Evolutionary conservation across 37 sponge, comb jelly and placozoan species (phyloP).

Genomic region (Theonella swinhoei): DNA sequence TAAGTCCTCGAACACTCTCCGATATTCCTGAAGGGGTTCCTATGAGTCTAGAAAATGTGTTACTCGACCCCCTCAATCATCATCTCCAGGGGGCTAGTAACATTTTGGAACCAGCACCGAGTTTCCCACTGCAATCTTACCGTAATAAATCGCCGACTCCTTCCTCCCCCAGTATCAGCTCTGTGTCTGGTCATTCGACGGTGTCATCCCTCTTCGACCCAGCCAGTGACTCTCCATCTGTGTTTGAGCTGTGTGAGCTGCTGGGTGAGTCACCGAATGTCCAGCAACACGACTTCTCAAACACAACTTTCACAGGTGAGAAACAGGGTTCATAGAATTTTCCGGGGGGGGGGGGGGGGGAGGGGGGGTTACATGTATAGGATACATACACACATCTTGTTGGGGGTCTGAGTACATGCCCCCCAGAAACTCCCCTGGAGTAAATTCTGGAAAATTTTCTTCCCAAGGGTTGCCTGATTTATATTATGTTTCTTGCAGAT

Average conservation of each 20-base stretch:
- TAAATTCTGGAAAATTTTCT: too few relatives aligned
- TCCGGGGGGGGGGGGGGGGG: not conserved
- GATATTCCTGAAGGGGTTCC: constrained; percentile 40
- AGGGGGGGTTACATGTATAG: not conserved
- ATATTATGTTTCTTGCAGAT: constrained; percentile 22
- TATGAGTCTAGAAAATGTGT: not conserved
- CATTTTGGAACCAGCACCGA: not conserved
- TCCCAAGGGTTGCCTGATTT: too few relatives aligned
- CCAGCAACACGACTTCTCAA: constrained; percentile 53
- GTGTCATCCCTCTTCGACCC: constrained; percentile 28
- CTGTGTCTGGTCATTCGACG: constrained; percentile 42
- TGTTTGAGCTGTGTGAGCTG: constrained; percentile 63
- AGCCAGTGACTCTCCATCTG: constrained; percentile 39
- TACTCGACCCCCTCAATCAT: not conserved
- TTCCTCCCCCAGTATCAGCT: constrained; percentile 45
- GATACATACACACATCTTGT: not conserved
- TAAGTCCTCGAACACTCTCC: not conserved
- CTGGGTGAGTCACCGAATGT: constrained; percentile 62
- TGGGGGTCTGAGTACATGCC: too few relatives aligned
- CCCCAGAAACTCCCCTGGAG: too few relatives aligned
- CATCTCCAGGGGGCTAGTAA: not conserved
- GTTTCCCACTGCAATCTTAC: not conserved
- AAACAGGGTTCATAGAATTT: too few relatives aligned
- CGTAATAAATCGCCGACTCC: constrained; percentile 29
- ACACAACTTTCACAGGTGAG: constrained; percentile 53